Percentiles rank a stretch among this genome's conserved stretches.
phyloP scores from a whole-genome alignment of 2,888 invertebrate species.

The Drosophila dives region DNA sequence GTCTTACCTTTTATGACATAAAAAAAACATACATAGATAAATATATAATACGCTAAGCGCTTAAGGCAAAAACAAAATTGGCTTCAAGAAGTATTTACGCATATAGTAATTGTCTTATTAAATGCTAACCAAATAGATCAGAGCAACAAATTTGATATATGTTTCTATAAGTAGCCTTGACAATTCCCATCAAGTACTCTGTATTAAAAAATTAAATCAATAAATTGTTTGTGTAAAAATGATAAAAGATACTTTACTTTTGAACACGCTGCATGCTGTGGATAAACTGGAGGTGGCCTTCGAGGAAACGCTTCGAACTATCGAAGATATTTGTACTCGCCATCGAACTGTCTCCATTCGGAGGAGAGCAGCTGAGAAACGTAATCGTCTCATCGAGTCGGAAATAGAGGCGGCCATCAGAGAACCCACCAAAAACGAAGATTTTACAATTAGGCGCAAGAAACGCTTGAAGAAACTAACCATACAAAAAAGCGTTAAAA shows the following conservation, averaged over 20 bases:
- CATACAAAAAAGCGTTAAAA: too few relatives aligned
- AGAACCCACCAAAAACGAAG: constrained; percentile 18
- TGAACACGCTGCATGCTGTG: constrained; percentile 50
- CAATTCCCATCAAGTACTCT: constrained; percentile 15
- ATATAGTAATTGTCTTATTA: background rate
- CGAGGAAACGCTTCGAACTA: constrained; percentile 37
- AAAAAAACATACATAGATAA: too few relatives aligned
- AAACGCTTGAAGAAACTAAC: constrained; percentile 6
- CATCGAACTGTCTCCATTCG: constrained; percentile 34
- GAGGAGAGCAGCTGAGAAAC: constrained; percentile 15
- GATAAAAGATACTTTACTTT: constrained; percentile 37
- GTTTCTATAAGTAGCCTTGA: background rate
- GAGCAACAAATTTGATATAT: background rate
- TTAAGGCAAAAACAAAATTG: background rate
- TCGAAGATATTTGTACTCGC: constrained; percentile 47
- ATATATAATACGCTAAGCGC: too few relatives aligned
- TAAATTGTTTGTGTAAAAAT: constrained; percentile 50
- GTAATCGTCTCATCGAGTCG: constrained; percentile 41
- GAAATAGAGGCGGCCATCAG: constrained; percentile 65
- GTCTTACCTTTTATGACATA: too few relatives aligned
- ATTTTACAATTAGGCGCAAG: too few relatives aligned
- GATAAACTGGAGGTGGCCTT: constrained; percentile 56
- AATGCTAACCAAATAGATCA: background rate
- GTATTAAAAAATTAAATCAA: background rate
- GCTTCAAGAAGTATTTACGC: background rate